Evolutionary conservation across 2,888 invertebrate genomes (phyloP).

Genomic region (Volucella bombylans): DNA sequence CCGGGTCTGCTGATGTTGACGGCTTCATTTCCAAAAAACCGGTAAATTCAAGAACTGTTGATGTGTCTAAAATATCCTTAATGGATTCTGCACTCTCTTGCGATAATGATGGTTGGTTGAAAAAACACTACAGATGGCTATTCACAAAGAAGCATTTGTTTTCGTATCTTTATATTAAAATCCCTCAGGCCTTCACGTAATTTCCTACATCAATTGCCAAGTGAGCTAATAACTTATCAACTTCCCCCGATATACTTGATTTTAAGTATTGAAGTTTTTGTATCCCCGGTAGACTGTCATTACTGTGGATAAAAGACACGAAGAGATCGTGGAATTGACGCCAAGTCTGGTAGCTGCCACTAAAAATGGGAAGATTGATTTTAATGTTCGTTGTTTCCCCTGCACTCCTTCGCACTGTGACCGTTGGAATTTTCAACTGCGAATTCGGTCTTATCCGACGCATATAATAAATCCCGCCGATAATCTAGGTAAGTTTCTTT

Average conservation of each 20-base stretch:
- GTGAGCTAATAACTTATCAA: not conserved
- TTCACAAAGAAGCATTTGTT: slow-evolving; percentile 15
- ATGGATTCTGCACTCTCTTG: not conserved
- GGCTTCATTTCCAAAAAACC: too few relatives aligned
- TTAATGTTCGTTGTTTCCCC: too few relatives aligned
- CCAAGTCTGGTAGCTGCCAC: slow-evolving; percentile 1
- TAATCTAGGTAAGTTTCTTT: too few relatives aligned
- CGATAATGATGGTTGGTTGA: not conserved
- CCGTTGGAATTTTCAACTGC: too few relatives aligned
- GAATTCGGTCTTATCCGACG: too few relatives aligned
- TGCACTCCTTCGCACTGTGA: too few relatives aligned
- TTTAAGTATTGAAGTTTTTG: not conserved
- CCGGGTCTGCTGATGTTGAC: too few relatives aligned
- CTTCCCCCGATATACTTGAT: slow-evolving; percentile 16
- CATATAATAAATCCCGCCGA: too few relatives aligned
- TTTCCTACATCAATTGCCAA: slow-evolving; percentile 14
- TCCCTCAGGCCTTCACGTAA: slow-evolving; percentile 9
- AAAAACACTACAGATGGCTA: not conserved
- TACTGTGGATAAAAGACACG: not conserved
- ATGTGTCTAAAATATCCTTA: slow-evolving; percentile 1
- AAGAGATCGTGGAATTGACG: slow-evolving; percentile 9
- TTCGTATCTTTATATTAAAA: not conserved
- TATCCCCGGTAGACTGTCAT: too few relatives aligned
- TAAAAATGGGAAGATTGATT: not conserved
- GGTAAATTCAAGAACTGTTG: not conserved